Base-by-base conservation (phyloP, 1,140 invertebrate genomes). In the Medauroidea extradentata region DNA sequence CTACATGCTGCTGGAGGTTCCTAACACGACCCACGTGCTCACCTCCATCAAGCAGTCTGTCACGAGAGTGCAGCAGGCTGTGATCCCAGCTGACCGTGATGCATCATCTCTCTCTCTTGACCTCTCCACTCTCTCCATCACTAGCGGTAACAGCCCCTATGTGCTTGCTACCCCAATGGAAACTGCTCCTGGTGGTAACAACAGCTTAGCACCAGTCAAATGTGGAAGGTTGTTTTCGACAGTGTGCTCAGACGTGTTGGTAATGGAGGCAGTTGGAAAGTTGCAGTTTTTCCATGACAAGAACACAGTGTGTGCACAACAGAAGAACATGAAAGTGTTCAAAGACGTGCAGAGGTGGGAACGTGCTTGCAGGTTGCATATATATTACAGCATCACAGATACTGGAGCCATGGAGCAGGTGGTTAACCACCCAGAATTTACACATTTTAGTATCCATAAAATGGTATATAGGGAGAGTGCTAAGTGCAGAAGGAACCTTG, bases 381-480 rank as follows among this genome's bases (percentile, higher is more conserved):
- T 82, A 3, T 79, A 75, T 50, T 83, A 81, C 68, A 77, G 21
- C 23, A n/a, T 2, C 76, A 0, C 72, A 75, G 55, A 74, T 75
- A 56, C 74, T 73, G 43, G 67, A 77, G 3, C 75, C 75, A n/a
- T n/a, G n/a, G n/a, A n/a, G n/a, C n/a, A n/a, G n/a, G n/a, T n/a
- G n/a, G n/a, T n/a, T n/a, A n/a, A n/a, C 4, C 29, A 11, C 11
- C 5, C 29, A 34, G 29, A 4, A 7, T 11, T 4, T 4, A 34
- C 29, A 34, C 29, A 82, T 62, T 81, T 76, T 64, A 78, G 77
- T 14, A 78, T 83, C 61, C 79, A 81, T 75, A 72, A 73, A 42
- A 75, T 83, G 38, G 71, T 76, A 27, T 83, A 83, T 63, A 75
- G 77, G 63, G 79, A 80, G 67, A 80, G 81, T 59, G 78, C 75